A percentile compares a stretch with the other conserved stretches of the same genome.
Conservation (phyloP, 1,140 invertebrate species). For the Drosophila miranda region DNA sequence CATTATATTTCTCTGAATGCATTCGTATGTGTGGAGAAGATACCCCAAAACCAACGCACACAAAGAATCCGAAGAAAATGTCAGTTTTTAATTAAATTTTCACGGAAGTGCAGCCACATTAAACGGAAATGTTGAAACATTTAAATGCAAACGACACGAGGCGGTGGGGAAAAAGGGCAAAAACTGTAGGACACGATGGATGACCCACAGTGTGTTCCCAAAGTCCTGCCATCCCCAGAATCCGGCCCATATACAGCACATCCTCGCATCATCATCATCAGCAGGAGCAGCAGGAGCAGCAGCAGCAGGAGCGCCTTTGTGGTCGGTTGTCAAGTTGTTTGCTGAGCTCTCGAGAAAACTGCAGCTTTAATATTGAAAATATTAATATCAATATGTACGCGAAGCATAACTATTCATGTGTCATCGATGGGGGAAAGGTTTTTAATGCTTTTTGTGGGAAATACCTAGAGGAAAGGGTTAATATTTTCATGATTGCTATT, state of each 20-base stretch:
- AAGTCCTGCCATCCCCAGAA: background rate
- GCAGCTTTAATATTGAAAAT: too few species aligned
- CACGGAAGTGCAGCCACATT: slow-evolving; percentile 61
- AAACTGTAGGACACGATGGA: slow-evolving; percentile 11
- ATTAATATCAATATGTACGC: too few species aligned
- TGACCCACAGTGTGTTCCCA: background rate
- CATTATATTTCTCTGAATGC: slow-evolving; percentile 41
- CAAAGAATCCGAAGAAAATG: slow-evolving; percentile 28
- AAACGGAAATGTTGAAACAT: slow-evolving; percentile 64
- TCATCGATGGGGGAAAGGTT: too few species aligned
- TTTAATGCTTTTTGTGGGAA: too few species aligned
- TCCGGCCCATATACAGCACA: background rate
- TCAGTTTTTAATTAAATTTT: slow-evolving; percentile 70
- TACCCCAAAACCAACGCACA: slow-evolving; percentile 7
- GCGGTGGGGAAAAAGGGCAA: background rate
- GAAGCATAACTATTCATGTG: too few species aligned
- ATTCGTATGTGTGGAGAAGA: slow-evolving; percentile 2
- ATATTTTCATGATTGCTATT: too few species aligned
- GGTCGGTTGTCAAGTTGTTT: slow-evolving; percentile 21
- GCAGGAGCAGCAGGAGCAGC: background rate
- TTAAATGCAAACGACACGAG: slow-evolving; percentile 54
- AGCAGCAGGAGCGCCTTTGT: slow-evolving; percentile 2
- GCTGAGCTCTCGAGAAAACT: background rate
- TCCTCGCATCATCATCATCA: background rate
- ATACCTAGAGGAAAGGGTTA: too few species aligned